Base-by-base conservation (phyloP, 2,888 invertebrate species). In the Acanthosepion lycidas region DNA sequence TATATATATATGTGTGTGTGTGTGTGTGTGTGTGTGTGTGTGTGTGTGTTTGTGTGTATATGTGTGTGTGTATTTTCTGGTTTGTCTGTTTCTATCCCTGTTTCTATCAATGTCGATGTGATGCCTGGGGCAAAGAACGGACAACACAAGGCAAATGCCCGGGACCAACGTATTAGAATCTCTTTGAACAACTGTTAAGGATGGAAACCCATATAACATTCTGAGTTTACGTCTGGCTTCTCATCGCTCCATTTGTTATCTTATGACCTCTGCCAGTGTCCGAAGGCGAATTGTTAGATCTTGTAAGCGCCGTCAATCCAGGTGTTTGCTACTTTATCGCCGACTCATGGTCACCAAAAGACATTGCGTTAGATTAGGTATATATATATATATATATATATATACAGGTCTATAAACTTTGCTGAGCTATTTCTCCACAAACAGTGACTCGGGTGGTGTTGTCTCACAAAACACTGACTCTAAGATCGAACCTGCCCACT, bases 61-160 rank as follows among this genome's bases (percentile, higher is more conserved):
- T 59, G 20, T 59, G 6, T 53, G 9, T 15, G 55, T 20, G 18
- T 18, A 9, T 42, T 42, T 42, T 42, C 42, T 42, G 42, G 42
- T 42, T 42, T 42, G 42, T 42, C 20, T 20, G 20, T 20, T 59
- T 23, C 59, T 23, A 23, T 23, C 59, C 59, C 59, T 23, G 23
- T 59, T 23, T 23, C 23, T 59, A 2, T 6, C 59, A 20, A 20
- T 59, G 78, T n/a, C 78, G 78, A n/a, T 12, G n/a, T n/a, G 5
- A 33, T 18, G 78, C 78, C 78, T 78, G 15, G n/a, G 78, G 78
- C 33, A 12, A 3, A n/a, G 78, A n/a, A 78, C n/a, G 0, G 33
- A 78, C 78, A 78, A n/a, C 78, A 78, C n/a, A 78, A 78, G 78
- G 78, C 78, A 78, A 78, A n/a, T 78, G 78, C n/a, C 78, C 78